Evolutionary conservation across 2,797 vertebrate genomes (phyloP).

Genomic region (Enteromius mattozi): DNA sequence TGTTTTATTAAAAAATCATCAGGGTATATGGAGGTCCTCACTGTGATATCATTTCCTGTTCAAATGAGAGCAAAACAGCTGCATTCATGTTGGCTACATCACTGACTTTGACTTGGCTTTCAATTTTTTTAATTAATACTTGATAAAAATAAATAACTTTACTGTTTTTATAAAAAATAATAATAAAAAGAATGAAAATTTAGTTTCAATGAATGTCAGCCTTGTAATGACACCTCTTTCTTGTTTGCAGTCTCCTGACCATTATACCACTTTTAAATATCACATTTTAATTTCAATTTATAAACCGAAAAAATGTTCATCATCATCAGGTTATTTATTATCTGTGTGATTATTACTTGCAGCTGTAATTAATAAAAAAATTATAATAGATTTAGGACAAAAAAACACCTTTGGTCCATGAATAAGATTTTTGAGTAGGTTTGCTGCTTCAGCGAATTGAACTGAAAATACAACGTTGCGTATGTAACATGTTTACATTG

Average conservation of each 20-base stretch:
- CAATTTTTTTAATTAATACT: background rate
- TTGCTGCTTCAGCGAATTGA: background rate
- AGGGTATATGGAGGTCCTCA: background rate
- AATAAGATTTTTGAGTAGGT: background rate
- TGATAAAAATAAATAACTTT: background rate
- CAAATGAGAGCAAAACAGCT: background rate
- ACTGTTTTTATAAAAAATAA: background rate
- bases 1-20: background rate
- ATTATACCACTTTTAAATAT: background rate
- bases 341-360: background rate
- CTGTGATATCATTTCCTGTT: conserved; percentile 16
- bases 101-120: background rate
- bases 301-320: background rate
- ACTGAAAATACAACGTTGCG: background rate
- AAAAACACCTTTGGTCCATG: background rate
- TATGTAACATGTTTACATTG: background rate
- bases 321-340: background rate
- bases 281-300: background rate
- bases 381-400: too few relatives aligned
- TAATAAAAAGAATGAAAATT: background rate
- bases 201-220: background rate
- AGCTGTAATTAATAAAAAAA: background rate
- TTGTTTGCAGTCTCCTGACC: background rate
- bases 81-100: background rate
- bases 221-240: background rate